Conservation (phyloP, 1,140 invertebrate genomes). For the Macrobrachium nipponense region DNA sequence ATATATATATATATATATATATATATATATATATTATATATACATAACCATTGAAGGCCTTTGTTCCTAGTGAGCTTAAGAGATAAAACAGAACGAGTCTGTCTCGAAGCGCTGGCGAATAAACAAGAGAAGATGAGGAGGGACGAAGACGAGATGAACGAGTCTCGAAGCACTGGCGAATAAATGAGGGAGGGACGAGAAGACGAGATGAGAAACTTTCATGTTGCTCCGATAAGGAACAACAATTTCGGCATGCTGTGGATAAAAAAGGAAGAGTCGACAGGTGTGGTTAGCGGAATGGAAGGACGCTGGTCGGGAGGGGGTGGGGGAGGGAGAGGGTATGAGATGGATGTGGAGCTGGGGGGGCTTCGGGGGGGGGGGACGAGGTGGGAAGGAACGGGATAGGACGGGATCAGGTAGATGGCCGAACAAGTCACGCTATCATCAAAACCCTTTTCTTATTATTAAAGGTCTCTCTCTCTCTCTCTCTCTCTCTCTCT, state of each 20-base stretch:
- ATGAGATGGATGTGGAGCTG: not conserved
- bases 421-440: no score
- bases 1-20: not conserved
- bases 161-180: no score
- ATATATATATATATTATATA: not conserved
- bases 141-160: not conserved
- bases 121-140: not conserved
- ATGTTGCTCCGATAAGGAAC: not conserved
- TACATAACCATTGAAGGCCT: no score
- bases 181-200: not conserved
- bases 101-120: no score
- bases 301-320: not conserved
- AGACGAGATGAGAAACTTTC: not conserved
- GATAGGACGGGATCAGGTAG: no score
- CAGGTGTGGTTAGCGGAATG: not conserved
- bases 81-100: no score
- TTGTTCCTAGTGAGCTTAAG: no score
- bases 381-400: not conserved
- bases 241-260: not conserved
- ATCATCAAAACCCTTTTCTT: no score
- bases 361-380: not conserved
- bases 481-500: no score
- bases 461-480: no score
- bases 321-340: not conserved
- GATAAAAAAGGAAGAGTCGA: not conserved